A percentile compares a stretch with the other conserved stretches of the same genome.
Evolutionary conservation across 2,888 invertebrate species (phyloP).

Genomic region (Tenthredo scrophulariae): DNA sequence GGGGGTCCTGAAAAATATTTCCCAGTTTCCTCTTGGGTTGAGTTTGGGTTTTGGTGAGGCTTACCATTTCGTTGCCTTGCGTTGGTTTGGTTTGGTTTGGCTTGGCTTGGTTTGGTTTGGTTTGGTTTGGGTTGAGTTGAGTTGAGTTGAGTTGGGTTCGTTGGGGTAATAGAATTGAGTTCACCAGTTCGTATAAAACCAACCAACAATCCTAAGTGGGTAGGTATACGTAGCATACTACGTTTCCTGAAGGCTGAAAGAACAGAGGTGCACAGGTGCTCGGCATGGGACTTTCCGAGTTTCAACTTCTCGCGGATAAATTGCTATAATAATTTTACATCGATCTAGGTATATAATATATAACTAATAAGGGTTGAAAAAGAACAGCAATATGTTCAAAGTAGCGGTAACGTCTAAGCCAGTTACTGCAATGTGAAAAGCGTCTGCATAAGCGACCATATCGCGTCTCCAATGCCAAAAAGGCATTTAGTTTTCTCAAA

Average conservation of each 20-base stretch:
- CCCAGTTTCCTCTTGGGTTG: slow-evolving; percentile 16
- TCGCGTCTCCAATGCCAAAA: no score
- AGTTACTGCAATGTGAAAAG: not conserved
- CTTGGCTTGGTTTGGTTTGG: not conserved
- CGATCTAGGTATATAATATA: not conserved
- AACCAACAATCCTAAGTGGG: slow-evolving; percentile 15
- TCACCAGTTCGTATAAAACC: slow-evolving; percentile 31
- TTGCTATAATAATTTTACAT: not conserved
- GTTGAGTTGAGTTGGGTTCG: slow-evolving; percentile 22
- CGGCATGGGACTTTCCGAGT: not conserved
- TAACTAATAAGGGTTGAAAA: not conserved
- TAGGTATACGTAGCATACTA: not conserved
- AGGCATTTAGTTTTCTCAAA: no score
- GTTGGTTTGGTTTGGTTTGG: not conserved
- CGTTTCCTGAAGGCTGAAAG: not conserved
- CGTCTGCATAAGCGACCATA: no score
- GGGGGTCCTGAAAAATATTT: slow-evolving; percentile 6
- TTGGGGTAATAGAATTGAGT: slow-evolving; percentile 31
- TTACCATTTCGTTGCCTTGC: not conserved
- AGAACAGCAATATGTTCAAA: not conserved
- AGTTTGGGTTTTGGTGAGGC: slow-evolving; percentile 13
- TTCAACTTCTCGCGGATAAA: not conserved
- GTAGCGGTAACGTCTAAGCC: not conserved
- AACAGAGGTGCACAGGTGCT: slow-evolving; percentile 26
- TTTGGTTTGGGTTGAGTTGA: not conserved